Evolutionary conservation across 2,888 invertebrate genomes (phyloP).

Genomic region (Crocallis elinguaria): DNA sequence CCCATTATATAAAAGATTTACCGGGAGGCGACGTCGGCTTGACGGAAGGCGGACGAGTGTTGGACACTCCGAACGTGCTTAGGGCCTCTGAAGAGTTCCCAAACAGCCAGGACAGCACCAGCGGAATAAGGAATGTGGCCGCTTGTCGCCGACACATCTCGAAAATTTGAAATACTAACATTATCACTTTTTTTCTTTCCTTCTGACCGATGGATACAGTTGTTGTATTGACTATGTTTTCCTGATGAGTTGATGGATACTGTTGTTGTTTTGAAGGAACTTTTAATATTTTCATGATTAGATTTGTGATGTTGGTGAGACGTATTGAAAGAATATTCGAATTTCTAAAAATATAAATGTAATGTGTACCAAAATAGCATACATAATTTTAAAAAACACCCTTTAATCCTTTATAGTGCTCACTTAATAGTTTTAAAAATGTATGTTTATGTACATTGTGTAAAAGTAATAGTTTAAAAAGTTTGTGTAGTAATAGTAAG

Average conservation of each 20-base stretch:
- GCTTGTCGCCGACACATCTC: conserved; percentile 71
- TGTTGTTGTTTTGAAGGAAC: neutral
- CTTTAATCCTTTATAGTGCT: no score
- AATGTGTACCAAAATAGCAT: no score
- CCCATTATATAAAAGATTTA: conserved; percentile 78
- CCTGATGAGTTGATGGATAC: neutral
- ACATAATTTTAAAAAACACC: no score
- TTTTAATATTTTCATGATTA: neutral
- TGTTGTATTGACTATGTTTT: neutral
- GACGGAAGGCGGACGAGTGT: conserved; percentile 82
- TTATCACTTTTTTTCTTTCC: conserved; percentile 8
- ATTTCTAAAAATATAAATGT: no score
- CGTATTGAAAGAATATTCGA: neutral
- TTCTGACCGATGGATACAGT: conserved; percentile 2
- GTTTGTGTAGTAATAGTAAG: neutral
- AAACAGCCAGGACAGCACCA: conserved; percentile 66
- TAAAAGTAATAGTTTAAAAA: neutral
- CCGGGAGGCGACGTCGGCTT: conserved; percentile 85
- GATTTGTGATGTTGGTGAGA: neutral
- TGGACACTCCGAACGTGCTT: conserved; percentile 89
- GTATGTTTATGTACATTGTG: neutral
- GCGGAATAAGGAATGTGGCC: conserved; percentile 60
- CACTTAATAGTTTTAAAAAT: neutral
- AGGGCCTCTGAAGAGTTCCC: conserved; percentile 85
- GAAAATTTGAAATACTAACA: conserved; percentile 43